Evolutionary conservation across 37 sponge, comb jelly and placozoan genomes (phyloP).

Genomic region (Ianthella basta): DNA sequence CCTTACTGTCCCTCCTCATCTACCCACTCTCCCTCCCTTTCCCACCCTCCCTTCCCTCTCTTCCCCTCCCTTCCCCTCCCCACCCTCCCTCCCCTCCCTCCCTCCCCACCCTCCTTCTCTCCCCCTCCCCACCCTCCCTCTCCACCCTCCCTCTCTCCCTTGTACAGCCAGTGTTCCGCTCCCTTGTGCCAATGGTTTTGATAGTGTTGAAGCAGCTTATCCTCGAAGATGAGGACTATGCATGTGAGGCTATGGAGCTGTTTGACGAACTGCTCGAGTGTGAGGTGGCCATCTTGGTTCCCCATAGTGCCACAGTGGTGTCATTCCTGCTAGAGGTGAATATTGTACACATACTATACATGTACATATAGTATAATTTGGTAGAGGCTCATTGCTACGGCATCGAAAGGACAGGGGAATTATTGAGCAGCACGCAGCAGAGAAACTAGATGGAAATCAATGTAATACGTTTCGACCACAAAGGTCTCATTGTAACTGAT

Average conservation of each 20-base stretch:
- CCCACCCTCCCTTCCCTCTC: too few species aligned
- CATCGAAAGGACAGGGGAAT: too few species aligned
- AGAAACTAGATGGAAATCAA: too few species aligned
- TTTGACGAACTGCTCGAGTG: conserved; percentile 96
- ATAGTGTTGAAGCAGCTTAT: conserved; percentile 48
- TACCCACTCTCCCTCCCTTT: too few species aligned
- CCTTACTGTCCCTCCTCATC: too few species aligned
- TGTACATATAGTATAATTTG: too few species aligned
- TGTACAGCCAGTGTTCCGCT: conserved; percentile 52
- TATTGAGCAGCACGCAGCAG: too few species aligned
- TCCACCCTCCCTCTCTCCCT: background rate
- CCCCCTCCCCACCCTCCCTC: background rate
- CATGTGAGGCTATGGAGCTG: conserved; percentile 96
- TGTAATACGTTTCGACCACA: too few species aligned
- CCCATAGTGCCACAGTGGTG: conserved; percentile 74
- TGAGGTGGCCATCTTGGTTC: conserved; percentile 77
- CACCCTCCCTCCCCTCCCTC: background rate
- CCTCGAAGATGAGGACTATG: conserved; percentile 76
- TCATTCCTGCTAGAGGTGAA: conserved; percentile 81
- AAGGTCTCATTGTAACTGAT: too few species aligned
- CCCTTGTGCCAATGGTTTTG: conserved; percentile 67
- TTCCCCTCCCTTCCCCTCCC: too few species aligned
- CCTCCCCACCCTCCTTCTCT: background rate
- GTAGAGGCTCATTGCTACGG: too few species aligned
- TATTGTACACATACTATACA: background rate